These are phyloP conservation scores for Rhynchomys soricoides DNA, from an alignment of 2,113 vertebrate genomes.

Conservation along the genomic window DNA sequence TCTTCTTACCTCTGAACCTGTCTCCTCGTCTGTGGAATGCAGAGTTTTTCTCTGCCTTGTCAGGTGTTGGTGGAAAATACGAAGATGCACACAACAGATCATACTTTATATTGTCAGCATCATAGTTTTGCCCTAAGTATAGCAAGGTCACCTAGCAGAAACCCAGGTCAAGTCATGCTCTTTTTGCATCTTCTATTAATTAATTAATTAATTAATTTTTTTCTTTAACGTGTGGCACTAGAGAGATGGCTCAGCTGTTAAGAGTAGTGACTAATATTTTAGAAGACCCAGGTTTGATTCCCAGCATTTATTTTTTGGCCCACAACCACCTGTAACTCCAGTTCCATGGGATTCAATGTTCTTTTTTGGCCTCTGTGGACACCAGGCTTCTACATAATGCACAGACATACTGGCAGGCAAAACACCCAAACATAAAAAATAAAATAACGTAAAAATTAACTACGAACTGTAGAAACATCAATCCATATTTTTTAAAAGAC, in stretches of 20 bases:
- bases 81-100: not conserved
- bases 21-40: not conserved
- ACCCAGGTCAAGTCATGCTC: not conserved
- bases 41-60: not conserved
- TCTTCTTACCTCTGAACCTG: not conserved
- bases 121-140: not conserved
- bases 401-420: not conserved
- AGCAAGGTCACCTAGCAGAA: not conserved
- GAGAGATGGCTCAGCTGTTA: not conserved
- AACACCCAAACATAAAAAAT: not conserved
- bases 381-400: not conserved
- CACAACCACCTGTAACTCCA: not conserved
- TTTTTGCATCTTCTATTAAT: not conserved
- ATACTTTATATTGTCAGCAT: not conserved
- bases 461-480: not conserved
- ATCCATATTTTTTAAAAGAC: not conserved
- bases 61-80: conserved; percentile 3
- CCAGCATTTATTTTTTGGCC: not conserved
- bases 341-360: not conserved
- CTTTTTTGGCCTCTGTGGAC: not conserved
- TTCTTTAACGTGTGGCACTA: not conserved
- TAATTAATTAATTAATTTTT: not conserved
- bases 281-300: not conserved
- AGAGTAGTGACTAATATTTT: too few relatives aligned
- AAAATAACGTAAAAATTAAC: not conserved